Percentiles rank a stretch among this genome's conserved stretches.
phyloP scores from a whole-genome alignment of 2,113 vertebrate species.

The Silurus asotus region DNA sequence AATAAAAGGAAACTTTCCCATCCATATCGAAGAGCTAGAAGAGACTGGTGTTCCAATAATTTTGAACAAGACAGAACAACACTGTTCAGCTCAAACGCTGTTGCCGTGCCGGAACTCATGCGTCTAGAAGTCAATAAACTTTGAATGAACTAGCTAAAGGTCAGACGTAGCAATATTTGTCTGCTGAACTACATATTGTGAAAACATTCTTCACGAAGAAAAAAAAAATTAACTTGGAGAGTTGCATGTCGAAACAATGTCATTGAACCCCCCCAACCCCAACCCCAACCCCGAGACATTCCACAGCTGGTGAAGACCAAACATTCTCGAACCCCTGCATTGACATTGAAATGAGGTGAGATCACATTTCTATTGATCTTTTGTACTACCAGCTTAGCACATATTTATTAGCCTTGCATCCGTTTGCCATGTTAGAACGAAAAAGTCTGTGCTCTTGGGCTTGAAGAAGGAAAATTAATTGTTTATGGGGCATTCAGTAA shows the following conservation, averaged over 20 bases:
- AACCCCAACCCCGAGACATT: neutral
- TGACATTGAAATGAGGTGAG: neutral
- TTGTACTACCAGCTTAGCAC: neutral
- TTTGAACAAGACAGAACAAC: neutral
- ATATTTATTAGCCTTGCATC: neutral
- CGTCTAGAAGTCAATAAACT: slow-evolving; percentile 10
- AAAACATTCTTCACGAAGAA: neutral
- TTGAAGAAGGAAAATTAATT: neutral
- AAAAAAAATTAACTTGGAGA: neutral
- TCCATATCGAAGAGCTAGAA: no score
- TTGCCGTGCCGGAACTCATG: neutral
- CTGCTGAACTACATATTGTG: neutral
- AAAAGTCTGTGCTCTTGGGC: neutral
- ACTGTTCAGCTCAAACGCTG: neutral
- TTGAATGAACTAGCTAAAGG: neutral
- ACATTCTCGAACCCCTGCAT: slow-evolving; percentile 6
- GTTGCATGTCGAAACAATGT: neutral
- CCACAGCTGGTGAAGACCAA: slow-evolving; percentile 7
- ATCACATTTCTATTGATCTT: neutral
- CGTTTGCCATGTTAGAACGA: neutral
- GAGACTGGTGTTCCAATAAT: no score
- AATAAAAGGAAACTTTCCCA: no score
- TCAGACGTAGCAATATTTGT: neutral
- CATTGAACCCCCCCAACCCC: no score
- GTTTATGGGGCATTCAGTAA: neutral